phyloP scores from a whole-genome alignment of 2,888 invertebrate species.

The Lingula anatina region DNA sequence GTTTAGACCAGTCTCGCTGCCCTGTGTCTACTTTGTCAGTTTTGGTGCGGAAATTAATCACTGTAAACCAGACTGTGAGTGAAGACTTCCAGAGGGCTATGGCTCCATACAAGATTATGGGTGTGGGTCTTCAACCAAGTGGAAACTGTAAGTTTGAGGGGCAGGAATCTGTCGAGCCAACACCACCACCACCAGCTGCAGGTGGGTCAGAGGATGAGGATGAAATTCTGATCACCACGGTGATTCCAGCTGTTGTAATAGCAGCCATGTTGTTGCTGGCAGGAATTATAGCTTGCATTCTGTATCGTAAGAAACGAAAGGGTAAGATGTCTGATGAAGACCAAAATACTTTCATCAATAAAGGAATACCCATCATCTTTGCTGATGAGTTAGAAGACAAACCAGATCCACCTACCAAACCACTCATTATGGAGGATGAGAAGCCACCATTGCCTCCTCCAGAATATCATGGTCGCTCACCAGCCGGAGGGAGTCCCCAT shows the following conservation, averaged over 20 bases:
- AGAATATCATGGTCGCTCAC: constrained; percentile 28
- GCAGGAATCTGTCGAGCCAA: not conserved
- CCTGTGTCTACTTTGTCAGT: constrained; percentile 70
- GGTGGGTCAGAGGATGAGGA: constrained; percentile 17
- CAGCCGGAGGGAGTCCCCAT: constrained; percentile 23
- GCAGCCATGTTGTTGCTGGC: constrained; percentile 82
- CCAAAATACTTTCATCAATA: constrained; percentile 57
- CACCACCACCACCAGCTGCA: not conserved
- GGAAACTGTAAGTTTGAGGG: constrained; percentile 51
- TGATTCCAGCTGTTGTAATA: constrained; percentile 74
- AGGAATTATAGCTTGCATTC: constrained; percentile 78
- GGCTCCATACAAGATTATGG: constrained; percentile 23
- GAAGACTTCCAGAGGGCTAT: constrained; percentile 26
- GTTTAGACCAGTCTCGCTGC: constrained; percentile 72
- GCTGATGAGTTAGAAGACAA: constrained; percentile 90
- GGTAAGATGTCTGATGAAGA: constrained; percentile 78
- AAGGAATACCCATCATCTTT: constrained; percentile 87
- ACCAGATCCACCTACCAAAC: constrained; percentile 71
- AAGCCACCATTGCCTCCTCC: constrained; percentile 68
- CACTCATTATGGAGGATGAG: constrained; percentile 90
- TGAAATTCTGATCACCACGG: constrained; percentile 64
- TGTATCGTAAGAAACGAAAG: constrained; percentile 72
- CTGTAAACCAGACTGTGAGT: constrained; percentile 47
- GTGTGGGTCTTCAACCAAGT: constrained; percentile 20
- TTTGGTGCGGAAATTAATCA: constrained; percentile 56